Evolutionary conservation across 2,888 invertebrate genomes (phyloP).

Genomic region (Sesia bembeciformis): DNA sequence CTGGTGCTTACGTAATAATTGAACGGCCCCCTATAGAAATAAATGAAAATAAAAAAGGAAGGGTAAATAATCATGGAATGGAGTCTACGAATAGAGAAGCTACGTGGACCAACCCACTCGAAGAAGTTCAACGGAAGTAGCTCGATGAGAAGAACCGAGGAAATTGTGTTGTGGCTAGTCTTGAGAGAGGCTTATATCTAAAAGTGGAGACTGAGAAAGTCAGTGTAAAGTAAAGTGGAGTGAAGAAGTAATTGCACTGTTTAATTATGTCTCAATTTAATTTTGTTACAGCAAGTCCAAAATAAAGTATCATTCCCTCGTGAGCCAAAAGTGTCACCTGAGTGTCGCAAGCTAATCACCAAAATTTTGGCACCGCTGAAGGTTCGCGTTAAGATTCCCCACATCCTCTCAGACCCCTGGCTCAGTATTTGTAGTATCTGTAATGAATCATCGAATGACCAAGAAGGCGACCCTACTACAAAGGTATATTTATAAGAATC

Average conservation of each 20-base stretch:
- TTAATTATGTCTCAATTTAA: no score
- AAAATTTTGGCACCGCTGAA: conserved; percentile 82
- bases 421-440: conserved; percentile 55
- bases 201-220: no score
- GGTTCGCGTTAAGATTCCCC: conserved; percentile 76
- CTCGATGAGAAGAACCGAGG: not conserved
- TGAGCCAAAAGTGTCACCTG: conserved; percentile 76
- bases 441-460: conserved; percentile 27
- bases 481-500: not conserved
- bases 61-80: no score
- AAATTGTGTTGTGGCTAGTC: not conserved
- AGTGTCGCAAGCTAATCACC: conserved; percentile 80
- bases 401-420: conserved; percentile 82
- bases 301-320: conserved; percentile 80
- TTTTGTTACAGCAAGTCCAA: conserved; percentile 78
- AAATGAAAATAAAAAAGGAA: no score
- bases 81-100: no score
- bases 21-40: no score
- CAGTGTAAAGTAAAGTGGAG: no score
- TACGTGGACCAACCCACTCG: no score
- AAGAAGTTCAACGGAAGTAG: no score
- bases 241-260: no score
- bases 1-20: no score
- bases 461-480: conserved; percentile 33
- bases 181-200: not conserved